Evolutionary conservation across 2,113 vertebrate genomes (phyloP), one percentile per base, ranked within the genome.

Genomic region (Clarias gariepinus): DNA sequence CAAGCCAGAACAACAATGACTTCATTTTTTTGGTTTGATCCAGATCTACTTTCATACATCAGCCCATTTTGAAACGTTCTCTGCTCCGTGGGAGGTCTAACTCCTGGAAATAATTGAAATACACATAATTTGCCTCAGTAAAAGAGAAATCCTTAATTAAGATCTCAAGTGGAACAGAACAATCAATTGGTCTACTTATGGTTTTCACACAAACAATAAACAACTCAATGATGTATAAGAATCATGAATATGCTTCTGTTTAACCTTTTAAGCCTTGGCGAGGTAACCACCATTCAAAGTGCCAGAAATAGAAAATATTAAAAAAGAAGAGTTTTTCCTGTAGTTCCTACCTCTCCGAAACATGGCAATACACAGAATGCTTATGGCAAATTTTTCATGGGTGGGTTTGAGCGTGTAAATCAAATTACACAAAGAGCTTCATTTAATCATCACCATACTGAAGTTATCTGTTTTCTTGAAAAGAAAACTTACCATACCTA

Each of bases 1-100:
- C 52, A 85, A n/a, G 63, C 30, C 16, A 69, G 33, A 69, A 71
- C 63, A 86, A 68, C 30, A 52, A 36, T 79, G 41, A 79, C 41
- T 78, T 8, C 18, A 4, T 30, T 19, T 47, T 78, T 66, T 53
- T 78, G 15, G 13, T 58, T 64, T 60, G 55, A 21, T 64, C 55
- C 73, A 55, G 60, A 36, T 57, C 52, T 41, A 16, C 61, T 41
- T 41, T 36, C 36, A 74, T 85, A 47, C 16, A 30, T 63, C 36
- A 64, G 57, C 58, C 58, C 25, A 52, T 77, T 28, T 68, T 23
- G 58, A 64, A 85, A 36, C 18, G 47, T 21, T 10, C 23, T 61
- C 3, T 25, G 30, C 23, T 61, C 21, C 36, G 8, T 81, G 53
- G 23, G 36, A 73, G 57, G 57, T 63, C 57, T 61, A n/a, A 23